Conservation (phyloP, 2,888 invertebrate species). For the Sycophila texana region DNA sequence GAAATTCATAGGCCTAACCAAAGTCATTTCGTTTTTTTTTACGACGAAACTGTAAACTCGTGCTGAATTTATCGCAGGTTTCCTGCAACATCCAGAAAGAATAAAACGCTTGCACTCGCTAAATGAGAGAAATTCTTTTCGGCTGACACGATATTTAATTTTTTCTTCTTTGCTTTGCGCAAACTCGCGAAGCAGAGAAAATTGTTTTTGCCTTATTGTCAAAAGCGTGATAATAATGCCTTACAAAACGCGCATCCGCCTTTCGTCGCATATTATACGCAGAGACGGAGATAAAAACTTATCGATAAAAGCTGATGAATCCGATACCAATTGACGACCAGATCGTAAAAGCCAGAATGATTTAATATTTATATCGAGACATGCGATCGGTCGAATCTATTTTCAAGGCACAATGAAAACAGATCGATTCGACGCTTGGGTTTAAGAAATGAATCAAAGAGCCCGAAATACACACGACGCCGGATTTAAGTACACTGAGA, state of each 20-base stretch:
- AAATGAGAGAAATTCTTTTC: background rate
- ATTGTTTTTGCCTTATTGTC: too few species aligned
- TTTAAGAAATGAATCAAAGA: too few species aligned
- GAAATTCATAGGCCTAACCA: background rate
- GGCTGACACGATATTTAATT: too few species aligned
- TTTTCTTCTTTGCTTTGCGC: too few species aligned
- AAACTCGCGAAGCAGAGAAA: too few species aligned
- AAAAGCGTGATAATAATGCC: too few species aligned
- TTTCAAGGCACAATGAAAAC: background rate
- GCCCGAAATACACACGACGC: background rate
- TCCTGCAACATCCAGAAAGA: too few species aligned
- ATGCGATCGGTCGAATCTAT: conserved; percentile 1
- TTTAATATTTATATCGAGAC: conserved; percentile 5
- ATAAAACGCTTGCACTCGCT: background rate
- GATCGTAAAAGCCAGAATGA: background rate
- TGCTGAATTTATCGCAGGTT: background rate
- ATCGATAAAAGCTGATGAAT: background rate
- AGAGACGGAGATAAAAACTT: background rate
- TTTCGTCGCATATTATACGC: background rate
- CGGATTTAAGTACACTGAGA: background rate
- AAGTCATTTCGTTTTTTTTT: too few species aligned
- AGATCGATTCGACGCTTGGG: background rate
- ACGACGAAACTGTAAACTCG: background rate
- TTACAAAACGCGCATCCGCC: background rate
- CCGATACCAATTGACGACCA: background rate